Conservation (phyloP, 1,140 invertebrate species). For the Bombus picipes region DNA sequence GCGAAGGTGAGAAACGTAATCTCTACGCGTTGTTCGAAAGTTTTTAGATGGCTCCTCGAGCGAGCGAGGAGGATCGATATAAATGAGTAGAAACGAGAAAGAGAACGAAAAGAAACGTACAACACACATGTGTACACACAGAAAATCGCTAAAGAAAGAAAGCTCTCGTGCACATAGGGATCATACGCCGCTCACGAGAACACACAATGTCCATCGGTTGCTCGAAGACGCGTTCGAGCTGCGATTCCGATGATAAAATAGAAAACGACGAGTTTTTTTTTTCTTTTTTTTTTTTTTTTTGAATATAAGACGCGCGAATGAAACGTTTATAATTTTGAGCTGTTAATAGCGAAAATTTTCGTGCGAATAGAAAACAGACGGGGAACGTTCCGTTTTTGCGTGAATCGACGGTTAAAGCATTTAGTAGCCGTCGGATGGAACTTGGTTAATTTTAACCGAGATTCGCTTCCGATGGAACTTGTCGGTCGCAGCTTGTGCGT, state of each 20-base stretch:
- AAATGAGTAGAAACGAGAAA: neutral
- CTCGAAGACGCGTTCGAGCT: constrained; percentile 31
- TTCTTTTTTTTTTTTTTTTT: no score
- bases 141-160: neutral
- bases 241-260: constrained; percentile 10
- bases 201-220: constrained; percentile 27
- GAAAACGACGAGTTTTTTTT: neutral
- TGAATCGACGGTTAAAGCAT: neutral
- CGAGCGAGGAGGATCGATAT: constrained; percentile 6
- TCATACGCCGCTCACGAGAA: neutral
- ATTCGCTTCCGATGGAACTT: neutral
- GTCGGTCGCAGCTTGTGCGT: constrained; percentile 11
- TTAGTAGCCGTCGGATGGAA: neutral
- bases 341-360: constrained; percentile 2
- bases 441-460: neutral
- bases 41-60: constrained; percentile 1
- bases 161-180: neutral
- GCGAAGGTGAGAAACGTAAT: neutral
- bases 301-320: neutral
- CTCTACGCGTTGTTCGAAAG: neutral
- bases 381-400: neutral
- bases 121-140: neutral
- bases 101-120: neutral
- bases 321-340: neutral
- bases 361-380: neutral